phyloP scores from a whole-genome alignment of 2,888 invertebrate genomes.

The Nasonovia ribisnigri region DNA sequence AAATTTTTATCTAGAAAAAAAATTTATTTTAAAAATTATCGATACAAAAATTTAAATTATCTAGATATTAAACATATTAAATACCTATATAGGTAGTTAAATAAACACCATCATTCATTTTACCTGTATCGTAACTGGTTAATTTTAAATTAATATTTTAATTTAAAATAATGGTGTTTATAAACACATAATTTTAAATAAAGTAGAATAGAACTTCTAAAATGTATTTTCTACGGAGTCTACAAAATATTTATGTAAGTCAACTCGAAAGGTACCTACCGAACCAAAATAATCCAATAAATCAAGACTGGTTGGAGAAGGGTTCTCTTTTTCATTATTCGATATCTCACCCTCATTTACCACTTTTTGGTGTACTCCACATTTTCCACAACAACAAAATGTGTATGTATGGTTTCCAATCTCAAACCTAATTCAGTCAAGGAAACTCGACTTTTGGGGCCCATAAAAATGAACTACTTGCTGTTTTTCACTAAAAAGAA shows the following conservation, averaged over 20 bases:
- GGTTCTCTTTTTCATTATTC: slow-evolving; percentile 36
- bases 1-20: background rate
- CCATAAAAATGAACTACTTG: slow-evolving; percentile 61
- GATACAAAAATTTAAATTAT: background rate
- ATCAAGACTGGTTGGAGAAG: slow-evolving; percentile 27
- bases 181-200: background rate
- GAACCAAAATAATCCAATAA: slow-evolving; percentile 45
- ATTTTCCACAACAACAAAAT: slow-evolving; percentile 9
- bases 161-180: background rate
- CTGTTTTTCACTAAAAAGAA: slow-evolving; percentile 51
- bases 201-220: background rate
- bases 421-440: slow-evolving; percentile 55
- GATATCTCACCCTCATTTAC: background rate
- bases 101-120: background rate
- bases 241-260: slow-evolving; percentile 23
- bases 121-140: background rate
- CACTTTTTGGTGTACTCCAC: background rate
- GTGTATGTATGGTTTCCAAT: slow-evolving; percentile 49
- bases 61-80: background rate
- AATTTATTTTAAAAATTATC: background rate
- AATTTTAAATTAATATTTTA: background rate
- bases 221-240: background rate
- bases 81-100: background rate
- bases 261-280: slow-evolving; percentile 34
- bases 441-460: slow-evolving; percentile 54